phyloP scores from a whole-genome alignment of 2,113 vertebrate genomes.

The Anoplopoma fimbria region DNA sequence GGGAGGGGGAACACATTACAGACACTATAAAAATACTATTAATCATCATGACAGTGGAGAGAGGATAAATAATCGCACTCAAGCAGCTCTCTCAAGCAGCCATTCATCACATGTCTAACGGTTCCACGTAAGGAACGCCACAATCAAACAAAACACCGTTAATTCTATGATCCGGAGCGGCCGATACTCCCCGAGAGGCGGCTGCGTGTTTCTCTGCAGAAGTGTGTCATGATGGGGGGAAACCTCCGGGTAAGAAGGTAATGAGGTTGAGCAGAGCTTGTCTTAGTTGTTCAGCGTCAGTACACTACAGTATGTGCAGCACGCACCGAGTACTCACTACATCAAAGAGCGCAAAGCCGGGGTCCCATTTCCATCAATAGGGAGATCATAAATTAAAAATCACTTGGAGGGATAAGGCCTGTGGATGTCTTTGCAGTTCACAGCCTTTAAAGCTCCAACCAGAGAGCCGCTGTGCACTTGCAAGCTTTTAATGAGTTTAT shows the following conservation, averaged over 20 bases:
- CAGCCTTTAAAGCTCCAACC: constrained; percentile 18
- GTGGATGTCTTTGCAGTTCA: constrained; percentile 36
- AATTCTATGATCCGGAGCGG: constrained; percentile 39
- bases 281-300: constrained; percentile 56
- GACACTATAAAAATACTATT: constrained; percentile 53
- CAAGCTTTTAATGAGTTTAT: constrained; percentile 29
- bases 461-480: background rate
- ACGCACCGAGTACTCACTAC: constrained; percentile 34
- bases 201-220: constrained; percentile 42
- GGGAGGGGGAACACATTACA: constrained; percentile 33
- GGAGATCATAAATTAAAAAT: constrained; percentile 77
- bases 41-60: constrained; percentile 52
- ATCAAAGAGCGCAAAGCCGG: constrained; percentile 67
- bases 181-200: constrained; percentile 35
- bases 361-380: constrained; percentile 65
- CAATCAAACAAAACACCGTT: constrained; percentile 29
- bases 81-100: constrained; percentile 41
- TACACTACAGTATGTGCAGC: constrained; percentile 52
- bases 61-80: constrained; percentile 59
- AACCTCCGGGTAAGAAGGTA: constrained; percentile 66
- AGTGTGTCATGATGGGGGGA: constrained; percentile 56
- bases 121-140: constrained; percentile 9
- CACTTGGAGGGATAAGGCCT: constrained; percentile 46
- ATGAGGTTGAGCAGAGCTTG: constrained; percentile 64
- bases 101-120: constrained; percentile 56